Conservation (phyloP, 2,888 invertebrate species). For the Glyphotaelius pellucidus region DNA sequence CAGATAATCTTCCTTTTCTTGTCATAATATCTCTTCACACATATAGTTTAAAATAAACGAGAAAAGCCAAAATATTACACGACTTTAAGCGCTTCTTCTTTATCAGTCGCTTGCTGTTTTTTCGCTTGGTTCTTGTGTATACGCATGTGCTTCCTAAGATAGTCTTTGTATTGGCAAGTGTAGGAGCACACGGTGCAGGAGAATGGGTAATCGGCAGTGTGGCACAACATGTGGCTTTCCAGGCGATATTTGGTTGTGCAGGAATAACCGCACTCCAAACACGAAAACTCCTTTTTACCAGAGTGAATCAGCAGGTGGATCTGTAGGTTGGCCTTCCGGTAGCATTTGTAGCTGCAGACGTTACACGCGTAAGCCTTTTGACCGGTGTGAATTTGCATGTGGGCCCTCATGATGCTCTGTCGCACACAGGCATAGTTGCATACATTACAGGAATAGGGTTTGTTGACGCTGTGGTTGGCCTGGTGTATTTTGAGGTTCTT, state of each 20-base stretch:
- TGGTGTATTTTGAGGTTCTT: conserved; percentile 18
- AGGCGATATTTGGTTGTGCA: neutral
- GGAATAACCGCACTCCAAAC: neutral
- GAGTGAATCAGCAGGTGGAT: conserved; percentile 13
- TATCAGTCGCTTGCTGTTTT: neutral
- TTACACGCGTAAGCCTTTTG: neutral
- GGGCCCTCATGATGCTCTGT: neutral
- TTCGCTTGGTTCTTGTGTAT: conserved; percentile 20
- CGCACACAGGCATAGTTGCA: conserved; percentile 24
- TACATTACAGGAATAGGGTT: conserved; percentile 11
- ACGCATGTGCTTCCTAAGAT: conserved; percentile 7
- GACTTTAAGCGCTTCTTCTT: neutral
- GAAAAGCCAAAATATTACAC: neutral
- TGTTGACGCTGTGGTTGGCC: conserved; percentile 15
- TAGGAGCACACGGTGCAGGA: neutral
- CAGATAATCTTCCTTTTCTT: neutral
- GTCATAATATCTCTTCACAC: neutral
- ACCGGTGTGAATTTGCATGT: neutral
- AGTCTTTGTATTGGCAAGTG: neutral
- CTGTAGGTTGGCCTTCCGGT: neutral
- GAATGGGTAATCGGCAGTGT: conserved; percentile 17
- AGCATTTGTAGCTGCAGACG: conserved; percentile 2
- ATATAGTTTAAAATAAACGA: neutral
- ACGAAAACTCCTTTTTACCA: conserved; percentile 2
- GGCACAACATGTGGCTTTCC: neutral